A percentile compares a stretch with the other conserved stretches of the same genome.
Conservation (phyloP, 2,888 invertebrate genomes). For the Patella ulyssiponensis region DNA sequence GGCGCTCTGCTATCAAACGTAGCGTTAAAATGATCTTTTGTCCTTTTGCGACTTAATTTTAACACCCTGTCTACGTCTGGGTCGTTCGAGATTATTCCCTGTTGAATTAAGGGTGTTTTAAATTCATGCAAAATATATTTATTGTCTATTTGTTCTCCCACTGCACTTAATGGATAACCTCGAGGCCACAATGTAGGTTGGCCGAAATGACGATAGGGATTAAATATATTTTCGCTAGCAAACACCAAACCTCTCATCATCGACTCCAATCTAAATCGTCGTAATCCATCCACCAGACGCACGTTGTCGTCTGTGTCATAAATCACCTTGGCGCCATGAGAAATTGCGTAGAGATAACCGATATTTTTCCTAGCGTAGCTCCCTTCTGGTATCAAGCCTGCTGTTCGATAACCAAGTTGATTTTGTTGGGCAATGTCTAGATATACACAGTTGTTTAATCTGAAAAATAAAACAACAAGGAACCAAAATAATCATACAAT, state of each 20-base stretch:
- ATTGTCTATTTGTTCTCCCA: neutral
- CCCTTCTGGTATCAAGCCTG: no score
- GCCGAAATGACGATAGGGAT: neutral
- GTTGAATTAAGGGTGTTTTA: slow-evolving; percentile 51
- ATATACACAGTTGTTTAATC: no score
- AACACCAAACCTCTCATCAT: slow-evolving; percentile 15
- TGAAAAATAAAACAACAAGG: no score
- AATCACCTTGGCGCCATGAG: slow-evolving; percentile 28
- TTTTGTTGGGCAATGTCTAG: no score
- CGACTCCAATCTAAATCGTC: slow-evolving; percentile 12
- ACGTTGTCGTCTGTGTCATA: slow-evolving; percentile 33
- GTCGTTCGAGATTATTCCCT: slow-evolving; percentile 57
- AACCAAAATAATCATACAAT: no score
- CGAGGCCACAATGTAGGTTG: neutral
- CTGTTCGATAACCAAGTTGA: no score
- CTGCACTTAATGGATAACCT: neutral
- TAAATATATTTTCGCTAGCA: slow-evolving; percentile 9
- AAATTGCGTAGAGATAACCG: slow-evolving; percentile 31
- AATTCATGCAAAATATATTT: slow-evolving; percentile 29
- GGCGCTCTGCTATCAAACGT: slow-evolving; percentile 54
- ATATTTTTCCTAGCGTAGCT: slow-evolving; percentile 17
- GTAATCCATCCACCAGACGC: slow-evolving; percentile 16
- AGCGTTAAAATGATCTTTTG: slow-evolving; percentile 35
- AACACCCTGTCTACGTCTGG: slow-evolving; percentile 63
- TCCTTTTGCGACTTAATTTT: slow-evolving; percentile 47